These are phyloP conservation scores for Ianthella basta DNA, from an alignment of 37 sponge, comb jelly and placozoan species.

Conservation along the genomic window DNA sequence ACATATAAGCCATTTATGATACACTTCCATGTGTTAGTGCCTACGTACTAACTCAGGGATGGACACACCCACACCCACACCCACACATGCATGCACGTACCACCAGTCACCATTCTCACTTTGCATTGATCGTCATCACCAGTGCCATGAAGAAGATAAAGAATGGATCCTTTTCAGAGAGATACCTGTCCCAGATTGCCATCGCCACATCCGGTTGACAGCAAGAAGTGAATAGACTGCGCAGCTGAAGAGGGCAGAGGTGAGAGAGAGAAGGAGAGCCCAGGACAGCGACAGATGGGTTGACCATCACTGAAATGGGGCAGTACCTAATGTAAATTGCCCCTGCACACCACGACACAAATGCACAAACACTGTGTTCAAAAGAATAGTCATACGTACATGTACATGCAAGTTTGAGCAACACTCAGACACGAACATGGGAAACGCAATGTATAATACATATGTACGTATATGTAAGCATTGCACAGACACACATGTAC, in stretches of 20 bases:
- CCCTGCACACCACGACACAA: neutral
- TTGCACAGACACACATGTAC: neutral
- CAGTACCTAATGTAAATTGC: neutral
- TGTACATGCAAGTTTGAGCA: too few relatives aligned
- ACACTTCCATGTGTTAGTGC: too few relatives aligned
- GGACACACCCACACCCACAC: neutral
- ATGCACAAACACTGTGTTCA: neutral
- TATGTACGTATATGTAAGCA: constrained; percentile 16
- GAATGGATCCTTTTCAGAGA: constrained; percentile 89
- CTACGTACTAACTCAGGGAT: neutral
- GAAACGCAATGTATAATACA: too few relatives aligned
- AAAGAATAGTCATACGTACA: too few relatives aligned
- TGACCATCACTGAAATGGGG: neutral
- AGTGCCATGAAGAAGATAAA: constrained; percentile 89
- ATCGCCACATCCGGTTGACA: constrained; percentile 64
- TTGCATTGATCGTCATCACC: constrained; percentile 92
- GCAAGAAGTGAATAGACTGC: constrained; percentile 72
- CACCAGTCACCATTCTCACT: constrained; percentile 64
- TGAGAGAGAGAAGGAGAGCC: neutral
- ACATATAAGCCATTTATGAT: neutral
- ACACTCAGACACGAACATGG: too few relatives aligned
- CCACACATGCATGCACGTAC: neutral
- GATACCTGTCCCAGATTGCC: constrained; percentile 85
- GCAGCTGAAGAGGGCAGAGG: constrained; percentile 45
- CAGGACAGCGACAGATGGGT: too few relatives aligned